Evolutionary conservation across 2,113 vertebrate genomes (phyloP).

Genomic region (Strigops habroptila): DNA sequence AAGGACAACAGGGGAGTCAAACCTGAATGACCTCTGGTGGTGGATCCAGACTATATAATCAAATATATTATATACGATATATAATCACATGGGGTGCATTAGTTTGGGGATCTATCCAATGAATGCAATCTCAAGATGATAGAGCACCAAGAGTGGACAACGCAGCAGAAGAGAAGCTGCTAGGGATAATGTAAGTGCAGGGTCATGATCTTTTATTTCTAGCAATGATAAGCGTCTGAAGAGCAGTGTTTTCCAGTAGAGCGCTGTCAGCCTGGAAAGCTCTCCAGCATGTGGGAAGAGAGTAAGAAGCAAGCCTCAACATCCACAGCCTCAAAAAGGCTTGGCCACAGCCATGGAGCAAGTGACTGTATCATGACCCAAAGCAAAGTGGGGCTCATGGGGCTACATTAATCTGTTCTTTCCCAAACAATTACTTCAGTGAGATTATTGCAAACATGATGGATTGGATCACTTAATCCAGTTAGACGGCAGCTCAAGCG

Average conservation of each 20-base stretch:
- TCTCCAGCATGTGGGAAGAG: background rate
- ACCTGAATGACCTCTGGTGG: background rate
- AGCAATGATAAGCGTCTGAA: background rate
- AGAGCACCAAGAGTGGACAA: background rate
- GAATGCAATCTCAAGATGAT: background rate
- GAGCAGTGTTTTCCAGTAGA: background rate
- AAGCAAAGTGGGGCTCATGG: background rate
- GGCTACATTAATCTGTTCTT: background rate
- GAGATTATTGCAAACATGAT: slow-evolving; percentile 38
- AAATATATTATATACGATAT: background rate
- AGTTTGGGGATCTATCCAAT: background rate
- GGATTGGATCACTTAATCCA: slow-evolving; percentile 36
- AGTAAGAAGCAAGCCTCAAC: background rate
- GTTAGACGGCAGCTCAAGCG: background rate
- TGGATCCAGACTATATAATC: background rate
- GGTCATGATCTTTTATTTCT: background rate
- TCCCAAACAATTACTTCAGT: slow-evolving; percentile 30
- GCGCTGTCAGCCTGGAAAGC: background rate
- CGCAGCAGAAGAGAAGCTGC: background rate
- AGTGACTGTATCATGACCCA: background rate
- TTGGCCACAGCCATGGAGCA: background rate
- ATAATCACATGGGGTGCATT: background rate
- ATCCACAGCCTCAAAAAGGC: background rate
- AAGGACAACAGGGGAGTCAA: background rate
- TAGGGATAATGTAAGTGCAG: background rate